phyloP scores from a whole-genome alignment of 2,113 vertebrate species.

The Perca schrenkii region DNA sequence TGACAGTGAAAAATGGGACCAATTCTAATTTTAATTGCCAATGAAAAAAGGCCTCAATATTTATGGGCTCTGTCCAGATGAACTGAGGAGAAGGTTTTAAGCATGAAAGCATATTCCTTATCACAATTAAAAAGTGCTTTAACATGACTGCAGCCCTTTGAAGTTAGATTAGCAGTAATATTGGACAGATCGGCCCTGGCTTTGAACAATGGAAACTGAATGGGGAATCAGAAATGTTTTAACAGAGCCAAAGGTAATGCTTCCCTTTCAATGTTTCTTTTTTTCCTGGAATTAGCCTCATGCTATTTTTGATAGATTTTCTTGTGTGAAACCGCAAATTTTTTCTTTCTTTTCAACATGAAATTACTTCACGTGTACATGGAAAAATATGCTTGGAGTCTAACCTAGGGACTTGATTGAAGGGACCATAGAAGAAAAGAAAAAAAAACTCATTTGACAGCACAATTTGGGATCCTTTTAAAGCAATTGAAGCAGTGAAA shows the following conservation, averaged over 20 bases:
- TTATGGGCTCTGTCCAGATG: conserved; percentile 71
- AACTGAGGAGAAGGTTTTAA: conserved; percentile 71
- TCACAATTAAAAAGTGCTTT: conserved; percentile 79
- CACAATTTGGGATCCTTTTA: conserved; percentile 42
- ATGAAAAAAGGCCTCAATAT: conserved; percentile 71
- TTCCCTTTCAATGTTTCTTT: conserved; percentile 50
- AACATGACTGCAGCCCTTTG: conserved; percentile 80
- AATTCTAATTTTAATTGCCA: conserved; percentile 81
- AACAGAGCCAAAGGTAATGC: conserved; percentile 74
- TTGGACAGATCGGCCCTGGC: conserved; percentile 67
- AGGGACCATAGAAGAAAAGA: conserved; percentile 43
- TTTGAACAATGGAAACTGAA: conserved; percentile 73
- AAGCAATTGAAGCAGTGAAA: conserved; percentile 18
- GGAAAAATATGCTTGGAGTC: conserved; percentile 52
- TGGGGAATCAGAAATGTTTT: conserved; percentile 64
- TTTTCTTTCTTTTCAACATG: conserved; percentile 60
- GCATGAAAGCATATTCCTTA: conserved; percentile 79
- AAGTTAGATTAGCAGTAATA: conserved; percentile 80
- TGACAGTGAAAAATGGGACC: conserved; percentile 82
- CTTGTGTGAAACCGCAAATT: conserved; percentile 25
- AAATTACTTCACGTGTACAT: conserved; percentile 58
- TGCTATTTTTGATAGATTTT: conserved; percentile 62
- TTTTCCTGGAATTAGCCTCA: conserved; percentile 59
- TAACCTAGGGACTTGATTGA: conserved; percentile 56
- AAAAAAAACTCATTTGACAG: conserved; percentile 47